Percentiles rank a stretch among this genome's conserved stretches.
Conservation (phyloP, 2,888 invertebrate species). For the Xestobium rufovillosum region DNA sequence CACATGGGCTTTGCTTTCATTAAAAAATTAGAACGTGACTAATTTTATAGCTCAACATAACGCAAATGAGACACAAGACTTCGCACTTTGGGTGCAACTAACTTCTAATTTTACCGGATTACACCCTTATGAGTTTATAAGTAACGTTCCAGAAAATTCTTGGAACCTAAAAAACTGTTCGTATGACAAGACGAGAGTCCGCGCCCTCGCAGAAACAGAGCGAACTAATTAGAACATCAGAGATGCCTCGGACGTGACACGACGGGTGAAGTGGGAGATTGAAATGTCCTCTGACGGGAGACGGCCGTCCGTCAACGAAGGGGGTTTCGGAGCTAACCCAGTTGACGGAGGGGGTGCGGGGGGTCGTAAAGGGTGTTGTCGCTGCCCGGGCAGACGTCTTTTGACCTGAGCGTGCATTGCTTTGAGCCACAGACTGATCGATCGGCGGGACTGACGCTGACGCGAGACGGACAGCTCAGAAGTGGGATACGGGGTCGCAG, state of each 20-base stretch:
- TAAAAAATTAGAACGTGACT: no score
- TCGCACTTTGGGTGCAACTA: no score
- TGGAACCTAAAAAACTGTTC: no score
- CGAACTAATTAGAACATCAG: conserved; percentile 32
- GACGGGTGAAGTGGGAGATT: conserved; percentile 26
- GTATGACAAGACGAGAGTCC: no score
- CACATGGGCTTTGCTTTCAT: no score
- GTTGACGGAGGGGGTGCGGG: conserved; percentile 25
- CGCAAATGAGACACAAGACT: no score
- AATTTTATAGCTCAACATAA: no score
- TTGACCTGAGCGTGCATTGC: conserved; percentile 45
- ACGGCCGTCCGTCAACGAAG: conserved; percentile 31
- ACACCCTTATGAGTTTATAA: no score
- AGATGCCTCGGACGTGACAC: conserved; percentile 5
- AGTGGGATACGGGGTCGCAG: conserved; percentile 24
- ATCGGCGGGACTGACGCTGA: conserved; percentile 42
- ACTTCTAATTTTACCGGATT: no score
- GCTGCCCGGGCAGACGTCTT: conserved; percentile 45
- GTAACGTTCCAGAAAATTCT: no score
- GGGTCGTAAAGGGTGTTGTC: conserved; percentile 34
- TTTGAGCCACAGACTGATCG: conserved; percentile 45
- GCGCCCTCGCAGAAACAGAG: no score
- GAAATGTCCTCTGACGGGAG: conserved; percentile 35
- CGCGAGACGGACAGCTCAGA: conserved; percentile 45
- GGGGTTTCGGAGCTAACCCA: conserved; percentile 25